phyloP scores from a whole-genome alignment of 2,888 invertebrate genomes.

The Endotricha flammealis region DNA sequence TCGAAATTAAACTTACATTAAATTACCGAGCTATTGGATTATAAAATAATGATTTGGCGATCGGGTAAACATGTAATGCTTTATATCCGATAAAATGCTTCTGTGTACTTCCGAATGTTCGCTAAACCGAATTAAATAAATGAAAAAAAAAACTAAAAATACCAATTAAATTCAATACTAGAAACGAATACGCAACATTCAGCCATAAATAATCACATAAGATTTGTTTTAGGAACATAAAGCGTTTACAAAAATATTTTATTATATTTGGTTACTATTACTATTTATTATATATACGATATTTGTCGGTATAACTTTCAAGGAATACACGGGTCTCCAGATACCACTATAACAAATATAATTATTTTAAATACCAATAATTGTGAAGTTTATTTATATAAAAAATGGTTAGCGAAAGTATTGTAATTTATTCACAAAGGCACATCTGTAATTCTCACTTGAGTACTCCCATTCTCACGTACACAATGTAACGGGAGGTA shows the following conservation, averaged over 20 bases:
- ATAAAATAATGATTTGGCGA: slow-evolving; percentile 12
- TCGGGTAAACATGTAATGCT: slow-evolving; percentile 17
- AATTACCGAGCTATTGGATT: not conserved
- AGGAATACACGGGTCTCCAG: not conserved
- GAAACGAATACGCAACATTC: slow-evolving; percentile 26
- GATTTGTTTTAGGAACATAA: slow-evolving; percentile 57
- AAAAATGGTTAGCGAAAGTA: too few relatives aligned
- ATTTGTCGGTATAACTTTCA: slow-evolving; percentile 2
- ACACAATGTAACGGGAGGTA: too few relatives aligned
- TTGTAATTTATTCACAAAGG: too few relatives aligned
- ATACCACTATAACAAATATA: slow-evolving; percentile 1
- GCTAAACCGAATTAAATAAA: slow-evolving; percentile 18
- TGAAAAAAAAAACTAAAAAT: slow-evolving; percentile 21
- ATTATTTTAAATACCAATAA: not conserved
- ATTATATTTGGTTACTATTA: slow-evolving; percentile 53
- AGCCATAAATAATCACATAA: slow-evolving; percentile 35
- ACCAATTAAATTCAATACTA: slow-evolving; percentile 30
- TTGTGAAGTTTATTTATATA: slow-evolving; percentile 1
- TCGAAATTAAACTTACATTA: not conserved
- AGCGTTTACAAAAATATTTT: slow-evolving; percentile 55
- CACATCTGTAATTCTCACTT: too few relatives aligned
- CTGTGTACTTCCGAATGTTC: slow-evolving; percentile 11
- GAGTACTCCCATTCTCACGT: too few relatives aligned
- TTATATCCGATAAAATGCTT: slow-evolving; percentile 11
- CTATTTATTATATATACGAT: slow-evolving; percentile 16